phyloP scores from a whole-genome alignment of 2,888 invertebrate genomes.

The Arge pagana region DNA sequence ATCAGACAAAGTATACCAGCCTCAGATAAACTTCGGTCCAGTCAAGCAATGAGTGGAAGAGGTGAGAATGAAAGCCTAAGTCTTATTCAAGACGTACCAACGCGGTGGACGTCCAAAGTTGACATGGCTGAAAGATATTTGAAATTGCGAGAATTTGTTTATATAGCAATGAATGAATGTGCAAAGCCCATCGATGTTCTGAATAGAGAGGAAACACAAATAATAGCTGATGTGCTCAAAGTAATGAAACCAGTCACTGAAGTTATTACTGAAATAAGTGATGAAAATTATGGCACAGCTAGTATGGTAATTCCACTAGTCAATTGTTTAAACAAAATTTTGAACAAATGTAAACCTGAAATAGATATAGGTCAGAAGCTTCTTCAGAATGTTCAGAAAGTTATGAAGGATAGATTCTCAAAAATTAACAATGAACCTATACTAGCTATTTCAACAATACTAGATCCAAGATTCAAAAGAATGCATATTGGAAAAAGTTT shows the following conservation, averaged over 20 bases:
- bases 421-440: too few relatives aligned
- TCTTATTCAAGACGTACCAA: slow-evolving; percentile 5
- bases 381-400: too few relatives aligned
- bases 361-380: too few relatives aligned
- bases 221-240: not conserved
- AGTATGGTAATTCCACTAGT: too few relatives aligned
- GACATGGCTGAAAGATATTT: slow-evolving; percentile 10
- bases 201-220: slow-evolving; percentile 12
- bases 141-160: not conserved
- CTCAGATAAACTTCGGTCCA: not conserved
- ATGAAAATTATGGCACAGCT: too few relatives aligned
- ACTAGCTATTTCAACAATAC: too few relatives aligned
- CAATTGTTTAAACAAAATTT: too few relatives aligned
- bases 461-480: too few relatives aligned
- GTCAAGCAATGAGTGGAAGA: slow-evolving; percentile 1
- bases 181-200: slow-evolving; percentile 2
- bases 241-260: not conserved
- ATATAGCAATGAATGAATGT: not conserved
- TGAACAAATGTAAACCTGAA: too few relatives aligned
- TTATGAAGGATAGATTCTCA: too few relatives aligned
- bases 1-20: slow-evolving; percentile 7
- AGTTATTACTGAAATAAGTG: not conserved
- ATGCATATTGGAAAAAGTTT: too few relatives aligned
- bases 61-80: not conserved
- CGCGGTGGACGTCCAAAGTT: not conserved